Conservation (phyloP, 2,888 invertebrate species). For the Rhopalosiphum nymphaeae region DNA sequence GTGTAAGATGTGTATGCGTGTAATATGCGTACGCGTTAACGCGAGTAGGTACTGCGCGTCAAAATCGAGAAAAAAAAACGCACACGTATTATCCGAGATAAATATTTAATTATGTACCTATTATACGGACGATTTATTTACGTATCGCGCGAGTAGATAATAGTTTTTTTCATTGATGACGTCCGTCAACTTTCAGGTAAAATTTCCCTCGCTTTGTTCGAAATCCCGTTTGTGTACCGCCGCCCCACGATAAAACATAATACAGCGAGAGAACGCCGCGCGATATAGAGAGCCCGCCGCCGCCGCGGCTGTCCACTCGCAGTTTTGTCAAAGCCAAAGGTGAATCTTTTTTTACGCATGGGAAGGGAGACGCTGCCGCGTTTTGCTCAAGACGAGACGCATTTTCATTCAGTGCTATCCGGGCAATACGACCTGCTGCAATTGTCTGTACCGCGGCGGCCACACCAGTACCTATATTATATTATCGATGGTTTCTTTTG, state of each 20-base stretch:
- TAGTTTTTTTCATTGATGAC: constrained; percentile 5
- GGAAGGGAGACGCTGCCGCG: constrained; percentile 51
- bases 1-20: background rate
- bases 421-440: background rate
- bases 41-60: background rate
- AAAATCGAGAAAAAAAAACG: background rate
- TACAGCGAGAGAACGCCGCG: background rate
- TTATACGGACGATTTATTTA: background rate
- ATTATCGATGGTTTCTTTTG: constrained; percentile 44
- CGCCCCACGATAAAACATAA: background rate
- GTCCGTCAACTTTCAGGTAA: background rate
- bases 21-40: background rate
- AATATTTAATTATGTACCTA: background rate
- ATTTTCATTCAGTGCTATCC: constrained; percentile 62
- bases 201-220: constrained; percentile 11
- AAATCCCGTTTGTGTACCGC: background rate
- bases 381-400: constrained; percentile 53
- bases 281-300: background rate
- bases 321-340: constrained; percentile 51
- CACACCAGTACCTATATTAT: background rate
- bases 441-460: background rate
- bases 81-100: no score
- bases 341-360: constrained; percentile 49
- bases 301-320: background rate
- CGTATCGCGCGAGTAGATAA: background rate